phyloP scores from a whole-genome alignment of 2,888 invertebrate species.

The Eupithecia subumbrata region DNA sequence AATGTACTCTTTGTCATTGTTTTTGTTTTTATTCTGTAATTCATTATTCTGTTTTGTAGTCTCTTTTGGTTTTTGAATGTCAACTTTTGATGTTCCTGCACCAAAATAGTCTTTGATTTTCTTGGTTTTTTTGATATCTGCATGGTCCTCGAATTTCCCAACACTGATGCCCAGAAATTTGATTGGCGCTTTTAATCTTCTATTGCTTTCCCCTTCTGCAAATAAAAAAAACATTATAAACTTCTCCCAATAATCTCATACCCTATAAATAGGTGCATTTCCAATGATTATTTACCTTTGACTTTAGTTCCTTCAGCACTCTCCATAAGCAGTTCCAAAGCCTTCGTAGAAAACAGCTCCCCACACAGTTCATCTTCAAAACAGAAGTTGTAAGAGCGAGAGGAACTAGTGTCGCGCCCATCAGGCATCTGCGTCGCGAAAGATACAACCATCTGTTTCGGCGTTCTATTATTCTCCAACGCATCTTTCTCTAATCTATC shows the following conservation, averaged over 20 bases:
- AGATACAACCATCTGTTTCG: slow-evolving; percentile 91
- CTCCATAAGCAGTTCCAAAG: slow-evolving; percentile 87
- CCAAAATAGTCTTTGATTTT: slow-evolving; percentile 85
- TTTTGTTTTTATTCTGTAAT: slow-evolving; percentile 41
- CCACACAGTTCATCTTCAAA: slow-evolving; percentile 85
- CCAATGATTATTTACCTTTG: slow-evolving; percentile 56
- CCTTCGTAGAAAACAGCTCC: slow-evolving; percentile 86
- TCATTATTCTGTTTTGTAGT: slow-evolving; percentile 46
- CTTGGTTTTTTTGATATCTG: slow-evolving; percentile 79
- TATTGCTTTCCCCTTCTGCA: slow-evolving; percentile 69
- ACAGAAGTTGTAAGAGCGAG: slow-evolving; percentile 85
- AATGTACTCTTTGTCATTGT: slow-evolving; percentile 62
- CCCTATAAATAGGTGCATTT: neutral
- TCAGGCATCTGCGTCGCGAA: slow-evolving; percentile 84
- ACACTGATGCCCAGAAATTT: slow-evolving; percentile 90
- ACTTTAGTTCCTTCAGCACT: slow-evolving; percentile 75
- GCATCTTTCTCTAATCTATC: slow-evolving; percentile 92
- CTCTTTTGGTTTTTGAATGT: slow-evolving; percentile 42
- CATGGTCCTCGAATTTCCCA: slow-evolving; percentile 88
- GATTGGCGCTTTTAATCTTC: slow-evolving; percentile 81
- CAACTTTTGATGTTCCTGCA: slow-evolving; percentile 64
- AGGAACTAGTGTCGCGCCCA: slow-evolving; percentile 84
- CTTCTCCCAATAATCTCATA: neutral
- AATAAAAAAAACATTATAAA: slow-evolving; percentile 40
- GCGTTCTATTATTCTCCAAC: slow-evolving; percentile 91